phyloP scores from a whole-genome alignment of 37 sponge, comb jelly and placozoan genomes.

The Amphimedon queenslandica region DNA sequence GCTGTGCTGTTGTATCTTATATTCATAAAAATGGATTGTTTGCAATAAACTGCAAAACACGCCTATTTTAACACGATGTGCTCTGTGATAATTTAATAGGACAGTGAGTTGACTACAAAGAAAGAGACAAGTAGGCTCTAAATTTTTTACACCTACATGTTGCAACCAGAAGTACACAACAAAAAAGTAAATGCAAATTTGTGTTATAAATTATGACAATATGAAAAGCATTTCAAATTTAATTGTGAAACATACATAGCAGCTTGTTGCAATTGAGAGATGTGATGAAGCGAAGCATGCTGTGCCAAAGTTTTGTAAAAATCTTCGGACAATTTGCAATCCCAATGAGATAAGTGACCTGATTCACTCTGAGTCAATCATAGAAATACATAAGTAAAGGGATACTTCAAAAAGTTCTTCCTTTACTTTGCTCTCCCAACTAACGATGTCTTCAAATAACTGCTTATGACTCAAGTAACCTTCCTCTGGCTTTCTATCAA shows the following conservation, averaged over 20 bases:
- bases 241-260: constrained; percentile 44
- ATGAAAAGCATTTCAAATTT: too few species aligned
- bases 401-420: neutral
- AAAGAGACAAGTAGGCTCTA: too few species aligned
- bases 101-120: too few species aligned
- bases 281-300: constrained; percentile 36
- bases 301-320: constrained; percentile 16
- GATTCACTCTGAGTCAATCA: too few species aligned
- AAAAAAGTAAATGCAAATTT: too few species aligned
- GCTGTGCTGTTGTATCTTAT: too few species aligned
- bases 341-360: neutral
- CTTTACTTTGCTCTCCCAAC: constrained; percentile 2
- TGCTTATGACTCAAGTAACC: neutral
- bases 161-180: too few species aligned
- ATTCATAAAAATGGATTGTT: constrained; percentile 13
- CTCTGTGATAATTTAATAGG: constrained; percentile 40
- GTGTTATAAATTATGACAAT: too few species aligned
- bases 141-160: too few species aligned
- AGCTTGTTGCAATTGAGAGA: constrained; percentile 22
- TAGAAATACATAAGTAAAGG: neutral
- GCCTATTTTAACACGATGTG: constrained; percentile 12
- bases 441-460: neutral
- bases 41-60: constrained; percentile 1
- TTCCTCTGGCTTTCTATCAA: neutral
- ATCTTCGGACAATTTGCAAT: constrained; percentile 9